Conservation (phyloP, 2,888 invertebrate species). For the Diplolepis rosae region DNA sequence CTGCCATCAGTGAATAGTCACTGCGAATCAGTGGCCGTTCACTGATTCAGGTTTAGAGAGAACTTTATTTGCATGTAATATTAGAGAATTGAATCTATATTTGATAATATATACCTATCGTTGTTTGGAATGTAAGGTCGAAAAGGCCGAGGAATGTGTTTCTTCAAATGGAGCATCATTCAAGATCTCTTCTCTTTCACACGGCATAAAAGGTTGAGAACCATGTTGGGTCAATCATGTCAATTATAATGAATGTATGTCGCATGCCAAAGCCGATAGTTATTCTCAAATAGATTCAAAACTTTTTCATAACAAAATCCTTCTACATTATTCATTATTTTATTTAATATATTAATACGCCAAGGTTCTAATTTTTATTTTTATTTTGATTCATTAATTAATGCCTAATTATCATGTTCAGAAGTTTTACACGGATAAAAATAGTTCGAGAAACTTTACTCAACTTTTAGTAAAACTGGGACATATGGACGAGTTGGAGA, state of each 20-base stretch:
- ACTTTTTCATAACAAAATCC: slow-evolving; percentile 20
- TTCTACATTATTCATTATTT: neutral
- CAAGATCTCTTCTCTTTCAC: slow-evolving; percentile 34
- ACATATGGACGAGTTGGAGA: no score
- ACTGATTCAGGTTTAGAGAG: no score
- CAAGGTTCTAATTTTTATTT: neutral
- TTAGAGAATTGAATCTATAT: no score
- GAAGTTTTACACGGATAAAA: no score
- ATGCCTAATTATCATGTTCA: neutral
- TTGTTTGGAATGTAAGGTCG: neutral
- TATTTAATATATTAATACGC: neutral
- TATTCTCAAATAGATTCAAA: slow-evolving; percentile 38
- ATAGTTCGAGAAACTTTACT: no score
- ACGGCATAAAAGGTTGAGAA: slow-evolving; percentile 57
- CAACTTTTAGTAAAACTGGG: no score
- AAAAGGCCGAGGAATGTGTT: neutral
- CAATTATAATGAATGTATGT: slow-evolving; percentile 68
- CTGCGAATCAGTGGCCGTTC: no score
- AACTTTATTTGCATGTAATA: no score
- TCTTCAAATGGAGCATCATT: neutral
- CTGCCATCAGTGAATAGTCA: no score
- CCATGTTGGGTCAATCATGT: slow-evolving; percentile 67
- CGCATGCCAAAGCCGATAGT: slow-evolving; percentile 48
- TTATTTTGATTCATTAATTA: neutral
- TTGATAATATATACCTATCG: no score